These are phyloP conservation scores for Pyrgilauda ruficollis DNA, from an alignment of 2,113 vertebrate genomes.

Conservation along the genomic window DNA sequence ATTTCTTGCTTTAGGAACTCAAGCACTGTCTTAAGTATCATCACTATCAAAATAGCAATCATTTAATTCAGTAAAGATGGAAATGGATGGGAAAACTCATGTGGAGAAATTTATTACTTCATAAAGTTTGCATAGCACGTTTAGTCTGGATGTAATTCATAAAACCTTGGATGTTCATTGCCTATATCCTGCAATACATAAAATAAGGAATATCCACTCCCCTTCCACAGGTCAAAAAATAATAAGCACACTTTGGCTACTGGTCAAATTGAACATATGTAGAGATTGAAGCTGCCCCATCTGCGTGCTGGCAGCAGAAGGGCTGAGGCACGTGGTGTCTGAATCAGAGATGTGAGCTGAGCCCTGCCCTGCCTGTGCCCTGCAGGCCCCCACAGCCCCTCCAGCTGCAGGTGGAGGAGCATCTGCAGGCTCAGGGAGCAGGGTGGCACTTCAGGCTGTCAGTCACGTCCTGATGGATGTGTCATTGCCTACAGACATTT, in stretches of 20 bases:
- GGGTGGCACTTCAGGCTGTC: background rate
- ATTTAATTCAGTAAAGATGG: constrained; percentile 31
- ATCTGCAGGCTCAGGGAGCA: background rate
- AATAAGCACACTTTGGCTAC: background rate
- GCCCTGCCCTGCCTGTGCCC: background rate
- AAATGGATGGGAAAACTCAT: background rate
- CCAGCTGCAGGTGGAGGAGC: background rate
- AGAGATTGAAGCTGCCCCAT: background rate
- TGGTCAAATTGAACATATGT: background rate
- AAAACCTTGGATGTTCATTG: background rate
- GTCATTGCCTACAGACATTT: background rate
- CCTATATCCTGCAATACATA: background rate
- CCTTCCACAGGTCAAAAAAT: background rate
- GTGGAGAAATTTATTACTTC: constrained; percentile 32
- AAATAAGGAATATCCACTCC: background rate
- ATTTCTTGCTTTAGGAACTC: constrained; percentile 1
- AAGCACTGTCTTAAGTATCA: background rate
- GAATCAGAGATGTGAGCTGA: background rate
- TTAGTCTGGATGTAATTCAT: background rate
- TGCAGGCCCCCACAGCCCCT: background rate
- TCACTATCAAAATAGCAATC: background rate
- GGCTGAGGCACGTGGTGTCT: background rate
- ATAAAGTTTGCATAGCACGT: constrained; percentile 2
- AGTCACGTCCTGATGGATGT: background rate
- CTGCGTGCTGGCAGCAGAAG: background rate